A percentile compares a stretch with the other conserved stretches of the same genome.
Evolutionary conservation across 2,113 vertebrate genomes (phyloP).

Genomic region (Pygoscelis adeliae): DNA sequence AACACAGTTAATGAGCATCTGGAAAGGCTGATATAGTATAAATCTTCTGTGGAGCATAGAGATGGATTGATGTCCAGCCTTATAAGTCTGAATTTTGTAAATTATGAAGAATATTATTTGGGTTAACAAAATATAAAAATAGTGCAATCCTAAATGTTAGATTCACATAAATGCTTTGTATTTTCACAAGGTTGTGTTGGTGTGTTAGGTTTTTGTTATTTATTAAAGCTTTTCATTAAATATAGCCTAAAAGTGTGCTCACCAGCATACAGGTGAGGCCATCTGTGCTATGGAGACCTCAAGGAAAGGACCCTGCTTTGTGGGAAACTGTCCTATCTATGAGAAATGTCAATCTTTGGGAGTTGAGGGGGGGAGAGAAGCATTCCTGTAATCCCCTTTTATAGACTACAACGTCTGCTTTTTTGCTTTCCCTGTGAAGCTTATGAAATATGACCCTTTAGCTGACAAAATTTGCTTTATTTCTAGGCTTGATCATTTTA

Average conservation of each 20-base stretch:
- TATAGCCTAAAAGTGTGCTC: neutral
- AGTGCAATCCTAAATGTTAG: neutral
- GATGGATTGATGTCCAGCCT: neutral
- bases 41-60: neutral
- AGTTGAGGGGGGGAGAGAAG: rapidly evolving
- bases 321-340: neutral
- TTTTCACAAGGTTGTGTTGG: neutral
- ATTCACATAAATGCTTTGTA: neutral
- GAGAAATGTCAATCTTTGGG: neutral
- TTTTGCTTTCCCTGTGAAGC: neutral
- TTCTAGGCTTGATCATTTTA: neutral
- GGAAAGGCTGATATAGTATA: neutral
- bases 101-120: neutral
- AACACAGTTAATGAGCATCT: neutral
- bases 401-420: rapidly evolving
- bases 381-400: neutral
- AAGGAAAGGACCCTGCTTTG: neutral
- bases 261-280: neutral
- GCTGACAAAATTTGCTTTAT: neutral
- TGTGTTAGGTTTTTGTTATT: neutral
- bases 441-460: neutral
- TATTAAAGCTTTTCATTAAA: neutral
- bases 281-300: neutral
- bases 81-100: neutral
- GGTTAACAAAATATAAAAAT: neutral